Conservation (phyloP, 2,113 vertebrate species). For the Malurus cyaneus region DNA sequence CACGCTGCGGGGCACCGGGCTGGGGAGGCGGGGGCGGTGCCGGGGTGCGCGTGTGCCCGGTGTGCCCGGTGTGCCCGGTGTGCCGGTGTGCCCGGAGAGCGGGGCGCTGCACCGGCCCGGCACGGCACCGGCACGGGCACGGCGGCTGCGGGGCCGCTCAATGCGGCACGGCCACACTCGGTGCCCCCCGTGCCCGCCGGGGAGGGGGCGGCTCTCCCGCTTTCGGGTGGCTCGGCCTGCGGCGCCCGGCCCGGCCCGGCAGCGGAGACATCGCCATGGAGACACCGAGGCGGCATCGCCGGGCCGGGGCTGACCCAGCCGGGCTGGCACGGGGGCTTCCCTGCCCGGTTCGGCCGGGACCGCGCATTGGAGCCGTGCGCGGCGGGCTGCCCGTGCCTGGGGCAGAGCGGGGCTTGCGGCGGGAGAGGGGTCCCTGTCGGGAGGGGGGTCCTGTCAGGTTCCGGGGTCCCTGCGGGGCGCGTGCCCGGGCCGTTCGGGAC, state of each 20-base stretch:
- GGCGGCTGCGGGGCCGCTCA: neutral
- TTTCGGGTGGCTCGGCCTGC: neutral
- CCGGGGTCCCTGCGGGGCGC: neutral
- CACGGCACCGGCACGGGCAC: neutral
- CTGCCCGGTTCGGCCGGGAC: neutral
- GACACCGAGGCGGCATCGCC: neutral
- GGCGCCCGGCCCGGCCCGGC: neutral
- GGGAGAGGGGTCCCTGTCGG: neutral
- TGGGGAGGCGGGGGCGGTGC: neutral
- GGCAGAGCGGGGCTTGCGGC: no score
- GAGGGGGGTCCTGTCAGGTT: neutral
- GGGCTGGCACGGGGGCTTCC: neutral
- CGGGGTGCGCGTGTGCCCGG: neutral
- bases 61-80: neutral
- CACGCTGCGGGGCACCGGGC: neutral
- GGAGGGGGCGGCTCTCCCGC: neutral
- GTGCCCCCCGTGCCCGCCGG: neutral
- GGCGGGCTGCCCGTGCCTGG: neutral
- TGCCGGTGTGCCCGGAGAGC: neutral
- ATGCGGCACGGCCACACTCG: neutral
- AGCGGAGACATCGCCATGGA: neutral
- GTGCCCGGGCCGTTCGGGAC: neutral
- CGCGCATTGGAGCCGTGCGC: neutral
- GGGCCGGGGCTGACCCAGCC: constrained; percentile 18
- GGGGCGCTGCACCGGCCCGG: neutral